phyloP scores from a whole-genome alignment of 2,797 vertebrate genomes.

The Sciurus carolinensis region DNA sequence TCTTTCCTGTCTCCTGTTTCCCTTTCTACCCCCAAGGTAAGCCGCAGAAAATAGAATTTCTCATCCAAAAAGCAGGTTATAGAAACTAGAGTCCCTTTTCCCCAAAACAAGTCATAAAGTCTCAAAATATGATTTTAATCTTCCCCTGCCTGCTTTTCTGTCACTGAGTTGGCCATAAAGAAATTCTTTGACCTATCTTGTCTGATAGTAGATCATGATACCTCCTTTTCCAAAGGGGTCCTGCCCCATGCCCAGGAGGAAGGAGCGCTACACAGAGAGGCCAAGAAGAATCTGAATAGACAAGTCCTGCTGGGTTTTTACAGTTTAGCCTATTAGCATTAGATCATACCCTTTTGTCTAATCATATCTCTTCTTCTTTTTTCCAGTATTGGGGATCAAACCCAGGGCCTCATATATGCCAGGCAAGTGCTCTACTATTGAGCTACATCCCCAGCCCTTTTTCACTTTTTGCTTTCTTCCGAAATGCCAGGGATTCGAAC shows the following conservation, averaged over 20 bases:
- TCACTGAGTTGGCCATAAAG: neutral
- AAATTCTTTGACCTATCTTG: neutral
- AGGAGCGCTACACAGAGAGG: neutral
- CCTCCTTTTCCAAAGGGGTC: neutral
- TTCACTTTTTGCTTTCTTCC: no score
- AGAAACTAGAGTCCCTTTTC: neutral
- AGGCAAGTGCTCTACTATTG: no score
- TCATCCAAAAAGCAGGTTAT: neutral
- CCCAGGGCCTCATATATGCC: no score
- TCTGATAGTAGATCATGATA: neutral
- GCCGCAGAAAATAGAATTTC: neutral
- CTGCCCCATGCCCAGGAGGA: neutral
- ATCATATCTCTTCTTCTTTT: neutral
- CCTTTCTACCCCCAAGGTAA: neutral
- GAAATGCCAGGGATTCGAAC: no score
- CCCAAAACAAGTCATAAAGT: neutral
- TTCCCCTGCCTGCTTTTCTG: neutral
- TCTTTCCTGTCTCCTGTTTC: neutral
- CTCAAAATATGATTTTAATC: neutral
- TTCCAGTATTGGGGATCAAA: no score
- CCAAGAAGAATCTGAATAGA: neutral
- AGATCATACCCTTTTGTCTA: neutral
- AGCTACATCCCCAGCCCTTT: no score
- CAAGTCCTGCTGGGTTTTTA: neutral
- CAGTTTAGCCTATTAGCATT: neutral